Percentiles rank a stretch among this genome's conserved stretches.
phyloP scores from a whole-genome alignment of 2,888 invertebrate genomes.

The Plusia festucae region DNA sequence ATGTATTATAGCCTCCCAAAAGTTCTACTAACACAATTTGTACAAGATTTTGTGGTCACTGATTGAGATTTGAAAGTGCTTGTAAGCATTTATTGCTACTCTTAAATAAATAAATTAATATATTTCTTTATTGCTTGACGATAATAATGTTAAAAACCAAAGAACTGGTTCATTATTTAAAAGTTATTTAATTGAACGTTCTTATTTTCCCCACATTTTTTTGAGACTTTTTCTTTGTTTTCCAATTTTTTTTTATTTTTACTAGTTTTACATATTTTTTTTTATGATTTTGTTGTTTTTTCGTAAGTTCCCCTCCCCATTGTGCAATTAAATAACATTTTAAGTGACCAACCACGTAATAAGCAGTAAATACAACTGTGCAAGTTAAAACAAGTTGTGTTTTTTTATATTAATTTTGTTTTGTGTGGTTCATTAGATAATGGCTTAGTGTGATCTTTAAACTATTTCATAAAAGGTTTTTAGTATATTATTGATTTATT shows the following conservation, averaged over 20 bases:
- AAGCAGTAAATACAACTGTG: too few species aligned
- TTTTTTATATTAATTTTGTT: too few species aligned
- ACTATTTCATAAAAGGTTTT: too few species aligned
- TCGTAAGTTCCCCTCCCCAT: not conserved
- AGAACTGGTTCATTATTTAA: not conserved
- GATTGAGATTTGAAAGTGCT: not conserved
- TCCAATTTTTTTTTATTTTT: not conserved
- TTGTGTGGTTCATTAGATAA: too few species aligned
- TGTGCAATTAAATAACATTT: not conserved
- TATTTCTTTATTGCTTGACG: too few species aligned
- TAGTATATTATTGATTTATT: too few species aligned
- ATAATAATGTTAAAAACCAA: not conserved
- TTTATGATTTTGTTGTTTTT: not conserved
- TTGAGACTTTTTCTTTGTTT: not conserved
- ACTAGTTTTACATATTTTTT: not conserved
- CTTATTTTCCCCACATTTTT: not conserved
- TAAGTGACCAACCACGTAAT: not conserved
- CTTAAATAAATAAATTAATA: not conserved
- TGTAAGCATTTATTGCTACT: not conserved
- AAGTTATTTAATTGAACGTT: not conserved
- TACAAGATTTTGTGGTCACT: not conserved
- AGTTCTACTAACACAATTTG: not conserved
- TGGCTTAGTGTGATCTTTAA: too few species aligned
- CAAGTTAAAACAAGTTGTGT: too few species aligned
- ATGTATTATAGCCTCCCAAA: too few species aligned